Evolutionary conservation across 2,113 vertebrate genomes (phyloP).

Genomic region (Hypanus sabinus): DNA sequence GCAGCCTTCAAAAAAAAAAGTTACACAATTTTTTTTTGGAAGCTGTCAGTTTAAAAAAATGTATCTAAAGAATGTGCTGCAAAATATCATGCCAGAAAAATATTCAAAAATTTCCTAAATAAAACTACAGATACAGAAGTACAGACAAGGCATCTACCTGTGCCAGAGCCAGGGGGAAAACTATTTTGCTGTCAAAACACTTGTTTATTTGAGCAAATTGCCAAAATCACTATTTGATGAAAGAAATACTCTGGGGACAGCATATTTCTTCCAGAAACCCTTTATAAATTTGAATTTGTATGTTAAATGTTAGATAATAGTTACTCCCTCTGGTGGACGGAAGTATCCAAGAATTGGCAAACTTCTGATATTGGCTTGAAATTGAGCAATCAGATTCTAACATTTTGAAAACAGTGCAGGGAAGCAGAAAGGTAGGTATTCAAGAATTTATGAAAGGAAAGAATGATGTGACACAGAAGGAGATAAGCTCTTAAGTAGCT

Average conservation of each 20-base stretch:
- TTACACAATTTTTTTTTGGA: background rate
- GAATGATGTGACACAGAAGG: background rate
- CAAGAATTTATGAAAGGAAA: background rate
- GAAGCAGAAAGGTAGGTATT: background rate
- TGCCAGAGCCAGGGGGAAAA: background rate
- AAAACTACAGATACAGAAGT: background rate
- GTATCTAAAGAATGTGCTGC: background rate
- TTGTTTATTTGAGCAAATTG: background rate
- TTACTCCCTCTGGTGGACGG: too few relatives aligned
- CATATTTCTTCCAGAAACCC: background rate
- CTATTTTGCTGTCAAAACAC: background rate
- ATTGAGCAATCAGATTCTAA: background rate
- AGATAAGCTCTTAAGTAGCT: too few relatives aligned
- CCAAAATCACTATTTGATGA: background rate
- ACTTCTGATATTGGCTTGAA: background rate
- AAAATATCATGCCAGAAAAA: background rate
- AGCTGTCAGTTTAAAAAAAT: background rate
- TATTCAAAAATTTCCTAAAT: background rate
- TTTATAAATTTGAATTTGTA: background rate
- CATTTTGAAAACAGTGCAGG: background rate
- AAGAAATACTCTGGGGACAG: background rate
- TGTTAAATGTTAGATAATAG: background rate
- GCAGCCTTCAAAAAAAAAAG: background rate
- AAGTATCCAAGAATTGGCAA: conserved; percentile 14
- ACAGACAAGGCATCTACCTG: background rate